phyloP scores from a whole-genome alignment of 2,888 invertebrate genomes.

The Hermodice carunculata region DNA sequence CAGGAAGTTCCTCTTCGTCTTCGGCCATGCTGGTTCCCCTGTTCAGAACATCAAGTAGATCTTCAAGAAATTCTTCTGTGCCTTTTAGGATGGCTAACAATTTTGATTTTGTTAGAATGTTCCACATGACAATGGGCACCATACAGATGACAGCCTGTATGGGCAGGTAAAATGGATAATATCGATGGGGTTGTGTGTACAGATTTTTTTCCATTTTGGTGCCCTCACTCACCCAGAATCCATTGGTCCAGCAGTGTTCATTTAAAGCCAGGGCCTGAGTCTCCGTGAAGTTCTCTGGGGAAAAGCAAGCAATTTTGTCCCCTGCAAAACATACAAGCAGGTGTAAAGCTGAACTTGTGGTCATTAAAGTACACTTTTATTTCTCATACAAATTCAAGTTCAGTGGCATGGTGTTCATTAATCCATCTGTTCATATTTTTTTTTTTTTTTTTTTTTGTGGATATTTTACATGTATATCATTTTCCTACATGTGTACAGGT shows the following conservation, averaged over 20 bases:
- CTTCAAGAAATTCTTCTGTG: constrained; percentile 21
- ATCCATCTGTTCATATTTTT: no score
- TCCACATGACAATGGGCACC: constrained; percentile 31
- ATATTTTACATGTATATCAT: no score
- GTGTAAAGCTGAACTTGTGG: no score
- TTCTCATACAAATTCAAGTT: no score
- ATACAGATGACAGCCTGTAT: constrained; percentile 26
- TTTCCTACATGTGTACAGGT: no score
- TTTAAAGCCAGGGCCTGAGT: constrained; percentile 21
- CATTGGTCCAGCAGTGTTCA: constrained; percentile 33
- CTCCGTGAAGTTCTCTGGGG: constrained; percentile 33
- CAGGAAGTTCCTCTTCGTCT: background rate
- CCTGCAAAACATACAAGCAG: constrained; percentile 16
- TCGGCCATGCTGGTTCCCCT: background rate
- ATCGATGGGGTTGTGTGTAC: constrained; percentile 29
- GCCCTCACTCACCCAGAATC: constrained; percentile 22
- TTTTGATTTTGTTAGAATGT: constrained; percentile 24
- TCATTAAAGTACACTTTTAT: no score
- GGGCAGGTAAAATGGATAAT: constrained; percentile 33
- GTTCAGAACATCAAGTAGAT: constrained; percentile 5
- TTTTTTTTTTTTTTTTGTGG: no score
- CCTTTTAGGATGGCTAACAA: constrained; percentile 23
- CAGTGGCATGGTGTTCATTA: no score
- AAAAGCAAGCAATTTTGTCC: constrained; percentile 29
- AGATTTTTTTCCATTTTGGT: constrained; percentile 6